Percentiles rank a stretch among this genome's conserved stretches.
Evolutionary conservation across 2,888 invertebrate species (phyloP).

Genomic region (Entomobrya multifasciata): DNA sequence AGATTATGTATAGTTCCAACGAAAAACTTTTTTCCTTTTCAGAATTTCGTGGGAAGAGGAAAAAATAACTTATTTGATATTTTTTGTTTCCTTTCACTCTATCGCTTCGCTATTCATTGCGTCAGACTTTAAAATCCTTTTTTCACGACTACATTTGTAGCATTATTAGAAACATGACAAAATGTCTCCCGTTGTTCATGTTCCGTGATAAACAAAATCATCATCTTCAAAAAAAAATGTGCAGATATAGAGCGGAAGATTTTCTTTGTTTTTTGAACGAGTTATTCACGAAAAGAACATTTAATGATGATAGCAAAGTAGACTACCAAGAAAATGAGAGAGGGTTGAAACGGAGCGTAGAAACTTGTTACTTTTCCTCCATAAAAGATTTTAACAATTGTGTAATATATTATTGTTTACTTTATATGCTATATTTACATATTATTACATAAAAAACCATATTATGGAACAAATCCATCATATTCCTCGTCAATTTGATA

Average conservation of each 20-base stretch:
- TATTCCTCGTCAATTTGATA: no score
- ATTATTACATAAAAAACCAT: neutral
- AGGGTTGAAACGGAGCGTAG: neutral
- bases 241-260: neutral
- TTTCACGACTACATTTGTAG: neutral
- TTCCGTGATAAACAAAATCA: constrained; percentile 16
- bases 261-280: neutral
- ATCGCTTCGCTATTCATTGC: neutral
- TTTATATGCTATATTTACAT: no score
- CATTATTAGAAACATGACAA: neutral
- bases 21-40: no score
- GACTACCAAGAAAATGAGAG: neutral
- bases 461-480: no score
- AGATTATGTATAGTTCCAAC: no score
- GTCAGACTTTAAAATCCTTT: constrained; percentile 12
- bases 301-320: neutral
- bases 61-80: no score
- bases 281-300: neutral
- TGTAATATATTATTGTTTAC: no score
- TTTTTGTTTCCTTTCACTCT: neutral
- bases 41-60: no score
- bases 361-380: no score
- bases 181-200: neutral
- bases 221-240: no score
- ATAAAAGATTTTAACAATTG: no score